A percentile compares a stretch with the other conserved stretches of the same genome.
These are phyloP conservation scores for Idris sp. DNA, from an alignment of 1,140 invertebrate genomes.

Conservation along the genomic window DNA sequence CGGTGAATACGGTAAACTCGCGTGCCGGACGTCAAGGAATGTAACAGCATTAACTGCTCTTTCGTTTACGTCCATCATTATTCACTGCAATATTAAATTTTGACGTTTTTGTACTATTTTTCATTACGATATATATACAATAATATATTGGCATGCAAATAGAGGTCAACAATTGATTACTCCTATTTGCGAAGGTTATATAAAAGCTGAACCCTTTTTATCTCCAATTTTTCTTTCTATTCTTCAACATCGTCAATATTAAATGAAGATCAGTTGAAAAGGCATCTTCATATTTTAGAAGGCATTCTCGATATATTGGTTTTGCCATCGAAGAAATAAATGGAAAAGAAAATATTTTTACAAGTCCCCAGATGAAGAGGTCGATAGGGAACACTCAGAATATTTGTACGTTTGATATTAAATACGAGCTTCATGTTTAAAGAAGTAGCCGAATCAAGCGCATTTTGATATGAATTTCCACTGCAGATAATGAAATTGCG, in stretches of 20 bases:
- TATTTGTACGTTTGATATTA: slow-evolving; percentile 45
- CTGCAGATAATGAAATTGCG: slow-evolving; percentile 26
- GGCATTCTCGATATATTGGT: slow-evolving; percentile 42
- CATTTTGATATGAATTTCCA: not conserved
- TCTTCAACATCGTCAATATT: slow-evolving; percentile 41
- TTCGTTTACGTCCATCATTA: slow-evolving; percentile 10
- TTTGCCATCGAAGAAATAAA: slow-evolving; percentile 39
- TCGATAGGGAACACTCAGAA: slow-evolving; percentile 27
- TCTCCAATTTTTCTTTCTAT: no score
- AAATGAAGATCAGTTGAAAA: slow-evolving; percentile 45
- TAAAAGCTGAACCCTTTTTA: no score
- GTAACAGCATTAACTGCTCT: slow-evolving; percentile 19
- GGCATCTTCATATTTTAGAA: slow-evolving; percentile 44
- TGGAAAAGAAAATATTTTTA: slow-evolving; percentile 59
- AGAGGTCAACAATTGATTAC: no score
- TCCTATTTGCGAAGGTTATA: no score
- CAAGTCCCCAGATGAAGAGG: slow-evolving; percentile 36
- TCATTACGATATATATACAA: not conserved
- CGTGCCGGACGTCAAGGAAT: slow-evolving; percentile 40
- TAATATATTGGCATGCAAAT: no score
- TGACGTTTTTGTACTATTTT: slow-evolving; percentile 9
- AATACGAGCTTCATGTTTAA: slow-evolving; percentile 35
- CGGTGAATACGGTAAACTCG: slow-evolving; percentile 27
- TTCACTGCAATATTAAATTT: slow-evolving; percentile 17
- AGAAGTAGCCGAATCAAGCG: slow-evolving; percentile 34